Evolutionary conservation across 2,113 vertebrate species (phyloP).

Genomic region (Syngnathoides biaculeatus): DNA sequence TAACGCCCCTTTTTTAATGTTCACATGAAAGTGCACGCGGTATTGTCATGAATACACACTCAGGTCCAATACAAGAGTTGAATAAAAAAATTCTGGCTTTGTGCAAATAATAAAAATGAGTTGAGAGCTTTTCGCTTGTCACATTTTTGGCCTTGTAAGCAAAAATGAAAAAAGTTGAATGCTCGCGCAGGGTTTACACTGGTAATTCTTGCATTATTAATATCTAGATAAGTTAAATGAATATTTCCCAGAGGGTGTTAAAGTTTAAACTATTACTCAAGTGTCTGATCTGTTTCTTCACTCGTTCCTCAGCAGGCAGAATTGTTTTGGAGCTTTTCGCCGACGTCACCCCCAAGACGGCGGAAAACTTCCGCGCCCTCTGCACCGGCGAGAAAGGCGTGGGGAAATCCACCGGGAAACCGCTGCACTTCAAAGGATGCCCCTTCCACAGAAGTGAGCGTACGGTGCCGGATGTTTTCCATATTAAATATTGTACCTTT

Average conservation of each 20-base stretch:
- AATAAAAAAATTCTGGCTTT: neutral
- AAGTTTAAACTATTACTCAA: neutral
- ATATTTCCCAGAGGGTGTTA: neutral
- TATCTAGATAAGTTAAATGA: neutral
- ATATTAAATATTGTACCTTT: neutral
- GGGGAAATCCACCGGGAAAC: conserved; percentile 85
- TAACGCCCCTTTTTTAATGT: no score
- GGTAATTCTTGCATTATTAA: no score
- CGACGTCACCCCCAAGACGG: conserved; percentile 90
- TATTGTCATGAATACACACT: no score
- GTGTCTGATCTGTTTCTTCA: neutral
- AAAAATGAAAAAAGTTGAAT: neutral
- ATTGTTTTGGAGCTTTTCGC: conserved; percentile 91
- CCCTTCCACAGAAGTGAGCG: conserved; percentile 90
- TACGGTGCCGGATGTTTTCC: neutral
- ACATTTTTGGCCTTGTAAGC: neutral
- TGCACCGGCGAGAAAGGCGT: conserved; percentile 93
- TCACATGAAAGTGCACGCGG: no score
- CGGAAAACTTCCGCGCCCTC: conserved; percentile 91
- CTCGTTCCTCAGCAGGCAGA: conserved; percentile 76
- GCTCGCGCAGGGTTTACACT: neutral
- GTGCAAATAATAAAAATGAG: neutral
- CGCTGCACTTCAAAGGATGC: conserved; percentile 94
- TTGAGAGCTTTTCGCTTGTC: no score
- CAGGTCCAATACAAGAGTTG: neutral